Conservation (phyloP, 2,113 vertebrate genomes). For the Microtus montanus region DNA sequence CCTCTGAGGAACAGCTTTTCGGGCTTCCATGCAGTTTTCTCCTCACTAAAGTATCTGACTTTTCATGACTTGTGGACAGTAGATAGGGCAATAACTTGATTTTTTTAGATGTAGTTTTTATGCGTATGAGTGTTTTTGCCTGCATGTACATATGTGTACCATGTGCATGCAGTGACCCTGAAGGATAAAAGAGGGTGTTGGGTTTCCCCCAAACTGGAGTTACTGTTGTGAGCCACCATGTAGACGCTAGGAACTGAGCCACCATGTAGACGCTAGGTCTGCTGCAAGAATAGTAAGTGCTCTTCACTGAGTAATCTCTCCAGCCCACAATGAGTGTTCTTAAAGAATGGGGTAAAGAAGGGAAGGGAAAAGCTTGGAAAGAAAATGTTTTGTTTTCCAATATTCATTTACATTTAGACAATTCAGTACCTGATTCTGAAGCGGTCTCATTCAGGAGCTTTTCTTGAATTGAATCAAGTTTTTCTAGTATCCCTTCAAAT, state of each 20-base stretch:
- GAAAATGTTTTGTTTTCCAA: neutral
- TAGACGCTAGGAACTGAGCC: neutral
- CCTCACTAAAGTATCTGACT: neutral
- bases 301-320: neutral
- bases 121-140: neutral
- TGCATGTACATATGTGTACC: neutral
- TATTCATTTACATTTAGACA: neutral
- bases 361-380: neutral
- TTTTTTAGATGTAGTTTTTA: neutral
- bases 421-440: constrained; percentile 84
- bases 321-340: neutral
- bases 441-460: constrained; percentile 84
- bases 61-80: neutral
- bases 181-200: neutral
- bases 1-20: neutral
- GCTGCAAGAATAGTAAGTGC: neutral
- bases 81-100: neutral
- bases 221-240: neutral
- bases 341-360: constrained; percentile 23
- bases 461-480: constrained; percentile 81
- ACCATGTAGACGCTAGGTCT: neutral
- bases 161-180: neutral
- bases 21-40: neutral
- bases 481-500: constrained; percentile 85
- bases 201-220: neutral